These are phyloP conservation scores for Spheniscus humboldti DNA, from an alignment of 2,797 vertebrate species.

Conservation along the genomic window DNA sequence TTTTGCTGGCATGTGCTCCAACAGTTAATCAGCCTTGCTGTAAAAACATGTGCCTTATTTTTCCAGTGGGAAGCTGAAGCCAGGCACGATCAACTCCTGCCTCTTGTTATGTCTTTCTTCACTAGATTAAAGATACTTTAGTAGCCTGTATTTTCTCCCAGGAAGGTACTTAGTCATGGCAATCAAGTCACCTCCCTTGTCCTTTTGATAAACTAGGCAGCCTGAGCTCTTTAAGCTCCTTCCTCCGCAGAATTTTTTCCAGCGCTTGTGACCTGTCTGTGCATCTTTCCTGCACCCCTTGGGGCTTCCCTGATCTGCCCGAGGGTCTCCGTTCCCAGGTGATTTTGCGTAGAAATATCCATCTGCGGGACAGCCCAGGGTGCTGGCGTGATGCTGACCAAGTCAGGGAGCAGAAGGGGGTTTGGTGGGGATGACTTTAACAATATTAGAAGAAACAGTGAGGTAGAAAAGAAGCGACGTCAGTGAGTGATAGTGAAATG, in stretches of 20 bases:
- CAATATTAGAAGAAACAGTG: background rate
- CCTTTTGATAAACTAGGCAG: background rate
- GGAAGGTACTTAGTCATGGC: background rate
- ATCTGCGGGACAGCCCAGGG: accelerated
- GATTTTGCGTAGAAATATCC: background rate
- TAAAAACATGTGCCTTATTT: background rate
- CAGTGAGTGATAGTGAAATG: background rate
- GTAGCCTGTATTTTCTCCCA: background rate
- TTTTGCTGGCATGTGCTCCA: background rate
- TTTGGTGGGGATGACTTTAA: background rate
- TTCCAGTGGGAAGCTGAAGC: background rate
- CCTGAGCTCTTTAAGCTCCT: background rate
- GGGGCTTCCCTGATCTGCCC: background rate
- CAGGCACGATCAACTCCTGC: background rate
- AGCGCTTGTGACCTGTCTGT: background rate
- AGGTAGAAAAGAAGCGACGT: background rate
- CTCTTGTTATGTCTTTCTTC: conserved; percentile 21
- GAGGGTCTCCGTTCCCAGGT: accelerated
- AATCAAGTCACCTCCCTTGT: background rate
- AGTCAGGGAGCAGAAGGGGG: background rate
- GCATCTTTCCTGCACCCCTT: background rate
- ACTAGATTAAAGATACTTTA: conserved; percentile 5
- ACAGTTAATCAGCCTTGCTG: background rate
- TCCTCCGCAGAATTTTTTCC: background rate
- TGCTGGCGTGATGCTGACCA: accelerated